Conservation (phyloP, 2,113 vertebrate species). For the Mesitornis unicolor region DNA sequence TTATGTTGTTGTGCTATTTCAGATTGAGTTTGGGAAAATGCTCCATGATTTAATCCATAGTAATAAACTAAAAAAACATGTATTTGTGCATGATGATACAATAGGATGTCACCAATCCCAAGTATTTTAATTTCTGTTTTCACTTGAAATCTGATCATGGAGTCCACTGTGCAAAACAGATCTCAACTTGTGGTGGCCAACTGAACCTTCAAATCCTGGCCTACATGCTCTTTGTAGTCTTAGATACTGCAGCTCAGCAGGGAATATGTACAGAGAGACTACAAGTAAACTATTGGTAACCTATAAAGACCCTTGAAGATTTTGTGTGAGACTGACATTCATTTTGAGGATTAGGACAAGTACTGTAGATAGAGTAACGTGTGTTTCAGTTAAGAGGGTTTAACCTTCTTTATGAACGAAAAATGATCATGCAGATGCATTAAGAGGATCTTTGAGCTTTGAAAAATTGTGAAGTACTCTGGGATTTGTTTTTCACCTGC, state of each 20-base stretch:
- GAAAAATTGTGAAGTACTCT: neutral
- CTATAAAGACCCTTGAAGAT: neutral
- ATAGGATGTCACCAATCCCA: neutral
- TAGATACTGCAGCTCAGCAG: neutral
- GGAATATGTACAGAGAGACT: neutral
- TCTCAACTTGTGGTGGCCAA: accelerated
- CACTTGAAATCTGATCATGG: neutral
- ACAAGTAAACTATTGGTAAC: neutral
- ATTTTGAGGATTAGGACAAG: neutral
- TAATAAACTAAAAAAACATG: neutral
- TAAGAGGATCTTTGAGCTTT: neutral
- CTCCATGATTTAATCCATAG: accelerated
- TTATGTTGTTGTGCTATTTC: accelerated
- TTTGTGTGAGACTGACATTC: neutral
- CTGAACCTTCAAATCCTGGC: accelerated
- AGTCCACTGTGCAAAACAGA: neutral
- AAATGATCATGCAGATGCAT: neutral
- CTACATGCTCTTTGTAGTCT: accelerated
- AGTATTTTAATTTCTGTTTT: neutral
- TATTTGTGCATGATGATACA: neutral
- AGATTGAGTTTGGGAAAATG: neutral
- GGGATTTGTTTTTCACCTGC: neutral
- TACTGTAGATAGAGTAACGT: neutral
- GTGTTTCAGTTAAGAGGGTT: neutral
- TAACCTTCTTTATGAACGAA: neutral